phyloP scores from a whole-genome alignment of 2,797 vertebrate genomes.

The Odontamblyopus lacepedii region DNA sequence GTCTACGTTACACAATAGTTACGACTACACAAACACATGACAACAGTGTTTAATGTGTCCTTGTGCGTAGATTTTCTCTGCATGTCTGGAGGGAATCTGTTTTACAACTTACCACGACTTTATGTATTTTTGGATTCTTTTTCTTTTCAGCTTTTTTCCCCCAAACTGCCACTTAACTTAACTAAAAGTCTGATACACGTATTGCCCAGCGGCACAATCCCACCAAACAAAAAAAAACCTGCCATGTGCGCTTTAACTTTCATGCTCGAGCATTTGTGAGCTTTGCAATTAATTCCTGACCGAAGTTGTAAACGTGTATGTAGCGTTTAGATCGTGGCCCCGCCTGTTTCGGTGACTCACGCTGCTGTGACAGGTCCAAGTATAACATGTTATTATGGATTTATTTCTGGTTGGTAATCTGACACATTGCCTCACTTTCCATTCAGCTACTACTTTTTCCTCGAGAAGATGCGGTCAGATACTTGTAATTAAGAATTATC shows the following conservation, averaged over 20 bases:
- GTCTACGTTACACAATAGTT: no score
- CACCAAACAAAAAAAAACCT: no score
- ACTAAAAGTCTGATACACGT: no score
- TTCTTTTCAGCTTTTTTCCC: no score
- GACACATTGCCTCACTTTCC: slow-evolving; percentile 43
- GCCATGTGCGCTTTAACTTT: slow-evolving; percentile 13
- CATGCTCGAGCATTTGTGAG: slow-evolving; percentile 8
- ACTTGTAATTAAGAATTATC: not conserved
- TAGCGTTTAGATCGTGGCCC: slow-evolving; percentile 31
- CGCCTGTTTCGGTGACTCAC: slow-evolving; percentile 47
- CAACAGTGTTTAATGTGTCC: no score
- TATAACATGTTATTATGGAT: slow-evolving; percentile 66
- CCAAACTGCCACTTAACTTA: no score
- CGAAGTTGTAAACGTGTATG: slow-evolving; percentile 31
- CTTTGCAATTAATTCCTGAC: slow-evolving; percentile 17
- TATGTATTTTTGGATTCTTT: no score
- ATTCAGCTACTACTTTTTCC: slow-evolving; percentile 37
- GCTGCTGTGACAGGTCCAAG: slow-evolving; percentile 45
- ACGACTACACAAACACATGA: no score
- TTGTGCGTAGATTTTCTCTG: no score
- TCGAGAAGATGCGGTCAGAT: slow-evolving; percentile 28
- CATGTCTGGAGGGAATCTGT: no score
- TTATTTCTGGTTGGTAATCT: slow-evolving; percentile 63
- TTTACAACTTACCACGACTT: no score
- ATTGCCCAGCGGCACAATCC: no score